Evolutionary conservation across 1,140 invertebrate genomes (phyloP).

Genomic region (Nebria ingens): DNA sequence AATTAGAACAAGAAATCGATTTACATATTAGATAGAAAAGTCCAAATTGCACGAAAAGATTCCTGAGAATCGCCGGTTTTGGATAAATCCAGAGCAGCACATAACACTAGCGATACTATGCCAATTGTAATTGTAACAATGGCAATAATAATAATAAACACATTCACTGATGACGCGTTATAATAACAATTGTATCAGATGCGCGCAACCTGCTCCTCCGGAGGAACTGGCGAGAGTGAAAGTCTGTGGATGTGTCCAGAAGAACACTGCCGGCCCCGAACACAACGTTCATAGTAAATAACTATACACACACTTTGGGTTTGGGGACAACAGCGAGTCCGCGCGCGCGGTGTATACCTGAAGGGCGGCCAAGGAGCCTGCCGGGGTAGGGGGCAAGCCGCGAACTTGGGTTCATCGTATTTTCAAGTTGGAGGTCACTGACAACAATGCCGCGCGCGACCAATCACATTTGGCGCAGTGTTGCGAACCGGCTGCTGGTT

Average conservation of each 20-base stretch:
- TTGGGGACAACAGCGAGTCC: slow-evolving; percentile 6
- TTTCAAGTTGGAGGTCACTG: slow-evolving; percentile 52
- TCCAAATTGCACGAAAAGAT: too few species aligned
- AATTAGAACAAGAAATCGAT: too few species aligned
- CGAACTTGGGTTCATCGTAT: slow-evolving; percentile 45
- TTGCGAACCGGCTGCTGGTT: slow-evolving; percentile 4
- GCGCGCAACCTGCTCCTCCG: slow-evolving; percentile 12
- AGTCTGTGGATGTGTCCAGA: slow-evolving; percentile 28
- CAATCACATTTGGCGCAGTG: slow-evolving; percentile 20
- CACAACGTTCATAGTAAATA: slow-evolving; percentile 32
- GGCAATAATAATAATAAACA: too few species aligned
- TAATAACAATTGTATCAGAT: too few species aligned
- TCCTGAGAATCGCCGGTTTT: too few species aligned
- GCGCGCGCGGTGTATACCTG: not conserved
- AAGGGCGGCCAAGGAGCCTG: slow-evolving; percentile 18
- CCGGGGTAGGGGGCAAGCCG: slow-evolving; percentile 20
- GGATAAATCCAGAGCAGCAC: too few species aligned
- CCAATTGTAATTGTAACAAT: too few species aligned
- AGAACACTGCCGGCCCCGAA: slow-evolving; percentile 26
- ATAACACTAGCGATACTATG: too few species aligned
- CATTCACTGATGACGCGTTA: too few species aligned
- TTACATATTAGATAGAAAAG: too few species aligned
- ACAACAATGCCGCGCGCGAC: slow-evolving; percentile 32
- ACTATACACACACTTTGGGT: slow-evolving; percentile 22
- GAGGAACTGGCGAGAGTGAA: slow-evolving; percentile 34